Evolutionary conservation across 2,797 vertebrate genomes (phyloP), one percentile per base, ranked within the genome.

Genomic region (Leptoclinus maculatus): DNA sequence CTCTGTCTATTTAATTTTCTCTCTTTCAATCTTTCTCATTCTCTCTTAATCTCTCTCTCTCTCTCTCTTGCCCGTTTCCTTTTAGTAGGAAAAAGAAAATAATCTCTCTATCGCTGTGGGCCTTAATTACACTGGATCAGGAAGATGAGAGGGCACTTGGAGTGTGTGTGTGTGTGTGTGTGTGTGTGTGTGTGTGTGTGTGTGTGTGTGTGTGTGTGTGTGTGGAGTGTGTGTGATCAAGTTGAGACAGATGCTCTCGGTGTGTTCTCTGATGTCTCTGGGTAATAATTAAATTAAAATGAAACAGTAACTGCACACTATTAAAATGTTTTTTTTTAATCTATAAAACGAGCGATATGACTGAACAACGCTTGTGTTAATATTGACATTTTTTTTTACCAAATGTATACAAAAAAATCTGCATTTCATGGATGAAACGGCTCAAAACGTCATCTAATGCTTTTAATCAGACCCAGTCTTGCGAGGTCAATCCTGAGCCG

Each of bases 91-190:
- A 84, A 84, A 80, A 83, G 68, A 88, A 77, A 84, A 84, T 87
- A 83, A 90, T 92, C 91, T 90, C 89, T 76, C 74, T 14, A 88
- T 91, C 60, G 85, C 90, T 88, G 78, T 83, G 85, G 90, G 92
- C 88, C 82, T 83, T 91, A 92, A 94, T 92, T 93, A 89, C 82
- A 80, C 74, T 78, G 87, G 79, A 90, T 91, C 74, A 84, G 71
- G 81, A 69, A 83, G 85, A 91, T 80, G 83, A 88, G 84, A 82
- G 82, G 82, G 70, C 74, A 81, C 71, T 83, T 70, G 60, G 76
- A 66, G 69, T 60, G 56, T 56, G 67, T 12, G 82, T 64, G 71
- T 59, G 56, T 78, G 64, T 32, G 66, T 85, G 65, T 83, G 70
- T 78, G 57, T 69, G 69, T 57, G 79, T 68, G 78, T 66, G 75